Evolutionary conservation across 2,113 vertebrate species (phyloP).

Genomic region (Grus americana): DNA sequence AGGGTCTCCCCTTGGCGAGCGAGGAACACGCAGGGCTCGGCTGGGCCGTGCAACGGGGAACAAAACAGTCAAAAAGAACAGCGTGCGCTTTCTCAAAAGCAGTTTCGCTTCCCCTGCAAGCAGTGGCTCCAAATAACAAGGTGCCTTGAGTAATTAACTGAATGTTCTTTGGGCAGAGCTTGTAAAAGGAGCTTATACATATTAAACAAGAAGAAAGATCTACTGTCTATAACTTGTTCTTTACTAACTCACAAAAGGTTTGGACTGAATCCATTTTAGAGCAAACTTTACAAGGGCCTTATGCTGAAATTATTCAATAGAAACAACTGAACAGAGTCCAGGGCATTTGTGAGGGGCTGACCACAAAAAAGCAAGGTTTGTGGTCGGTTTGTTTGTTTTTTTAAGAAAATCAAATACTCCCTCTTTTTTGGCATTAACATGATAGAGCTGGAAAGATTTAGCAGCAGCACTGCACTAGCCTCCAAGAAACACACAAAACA

Average conservation of each 20-base stretch:
- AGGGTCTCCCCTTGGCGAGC: neutral
- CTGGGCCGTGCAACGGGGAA: neutral
- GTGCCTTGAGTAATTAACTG: constrained; percentile 38
- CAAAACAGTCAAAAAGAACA: neutral
- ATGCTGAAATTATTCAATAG: neutral
- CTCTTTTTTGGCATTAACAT: neutral
- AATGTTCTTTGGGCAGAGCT: constrained; percentile 30
- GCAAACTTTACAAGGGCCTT: neutral
- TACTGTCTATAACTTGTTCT: neutral
- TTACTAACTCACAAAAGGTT: neutral
- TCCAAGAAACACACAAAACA: neutral
- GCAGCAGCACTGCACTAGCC: neutral
- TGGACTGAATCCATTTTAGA: neutral
- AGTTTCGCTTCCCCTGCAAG: neutral
- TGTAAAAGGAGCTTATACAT: constrained; percentile 30
- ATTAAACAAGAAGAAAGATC: constrained; percentile 29
- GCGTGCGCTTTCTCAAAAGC: neutral
- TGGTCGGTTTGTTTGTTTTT: neutral
- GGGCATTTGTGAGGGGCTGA: neutral
- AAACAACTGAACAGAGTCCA: neutral
- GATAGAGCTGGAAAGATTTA: neutral
- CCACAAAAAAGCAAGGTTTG: neutral
- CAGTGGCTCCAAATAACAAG: constrained; percentile 1
- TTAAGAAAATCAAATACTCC: constrained; percentile 2
- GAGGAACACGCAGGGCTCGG: neutral